Conservation (phyloP, 2,888 invertebrate species). For the Chouioia cunea region DNA sequence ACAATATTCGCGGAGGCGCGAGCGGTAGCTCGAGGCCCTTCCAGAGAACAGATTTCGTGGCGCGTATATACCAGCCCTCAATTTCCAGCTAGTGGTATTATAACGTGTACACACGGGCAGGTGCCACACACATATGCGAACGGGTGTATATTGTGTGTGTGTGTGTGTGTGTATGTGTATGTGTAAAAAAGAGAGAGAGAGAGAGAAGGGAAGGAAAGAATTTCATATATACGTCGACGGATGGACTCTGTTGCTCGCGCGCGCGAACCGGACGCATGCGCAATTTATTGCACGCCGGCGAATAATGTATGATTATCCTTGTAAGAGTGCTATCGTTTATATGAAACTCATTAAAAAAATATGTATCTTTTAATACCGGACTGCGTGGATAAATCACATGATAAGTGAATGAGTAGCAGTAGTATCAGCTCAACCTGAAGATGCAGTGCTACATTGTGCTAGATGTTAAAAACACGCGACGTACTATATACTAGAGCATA, state of each 20-base stretch:
- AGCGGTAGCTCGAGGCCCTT: constrained; percentile 12
- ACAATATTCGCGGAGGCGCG: background rate
- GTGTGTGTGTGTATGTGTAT: too few relatives aligned
- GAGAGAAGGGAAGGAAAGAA: constrained; percentile 1
- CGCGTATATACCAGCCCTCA: constrained; percentile 2
- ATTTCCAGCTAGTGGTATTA: constrained; percentile 27
- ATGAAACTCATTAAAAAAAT: constrained; percentile 35
- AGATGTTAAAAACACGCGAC: too few relatives aligned
- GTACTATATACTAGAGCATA: too few relatives aligned
- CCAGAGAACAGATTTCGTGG: background rate
- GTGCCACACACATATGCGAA: too few relatives aligned
- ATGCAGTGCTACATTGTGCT: too few relatives aligned
- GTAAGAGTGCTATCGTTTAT: constrained; percentile 24
- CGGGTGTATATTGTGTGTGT: too few relatives aligned
- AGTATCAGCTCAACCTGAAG: too few relatives aligned
- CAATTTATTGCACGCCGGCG: constrained; percentile 41
- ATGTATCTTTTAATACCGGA: constrained; percentile 18
- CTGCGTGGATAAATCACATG: constrained; percentile 17
- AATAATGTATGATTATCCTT: constrained; percentile 38
- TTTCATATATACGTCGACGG: constrained; percentile 14
- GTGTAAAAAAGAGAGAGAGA: background rate
- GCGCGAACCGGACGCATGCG: constrained; percentile 39
- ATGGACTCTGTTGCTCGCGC: constrained; percentile 4
- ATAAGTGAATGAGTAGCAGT: background rate
- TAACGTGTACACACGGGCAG: too few relatives aligned